Conservation (phyloP, 2,888 invertebrate species). For the Andrena haemorrhoa region DNA sequence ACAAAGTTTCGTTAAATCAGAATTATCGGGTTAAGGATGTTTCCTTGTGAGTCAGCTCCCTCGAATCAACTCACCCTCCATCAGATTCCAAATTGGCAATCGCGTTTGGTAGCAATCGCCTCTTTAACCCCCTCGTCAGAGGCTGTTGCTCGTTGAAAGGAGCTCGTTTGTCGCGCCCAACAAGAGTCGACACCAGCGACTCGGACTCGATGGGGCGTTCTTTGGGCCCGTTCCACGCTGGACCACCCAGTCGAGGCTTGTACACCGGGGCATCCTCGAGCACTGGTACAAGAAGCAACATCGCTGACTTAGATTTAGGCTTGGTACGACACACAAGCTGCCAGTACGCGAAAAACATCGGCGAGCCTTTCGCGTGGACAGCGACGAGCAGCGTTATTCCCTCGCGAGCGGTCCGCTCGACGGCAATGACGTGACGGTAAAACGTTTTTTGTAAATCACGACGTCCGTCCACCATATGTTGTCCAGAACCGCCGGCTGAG, state of each 20-base stretch:
- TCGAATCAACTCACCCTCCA: too few relatives aligned
- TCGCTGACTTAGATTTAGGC: constrained; percentile 61
- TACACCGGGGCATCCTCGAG: constrained; percentile 23
- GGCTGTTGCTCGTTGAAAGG: constrained; percentile 11
- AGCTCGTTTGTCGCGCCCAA: constrained; percentile 26
- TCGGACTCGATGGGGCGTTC: constrained; percentile 22
- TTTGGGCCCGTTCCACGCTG: constrained; percentile 22
- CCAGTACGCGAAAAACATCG: constrained; percentile 31
- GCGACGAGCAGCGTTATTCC: constrained; percentile 53
- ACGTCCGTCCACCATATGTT: constrained; percentile 71
- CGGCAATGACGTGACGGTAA: constrained; percentile 56
- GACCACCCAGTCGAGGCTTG: constrained; percentile 57
- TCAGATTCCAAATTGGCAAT: too few relatives aligned
- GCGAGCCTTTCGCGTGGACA: constrained; percentile 25
- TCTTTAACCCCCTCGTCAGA: not conserved
- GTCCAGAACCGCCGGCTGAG: constrained; percentile 32
- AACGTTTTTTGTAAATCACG: constrained; percentile 64
- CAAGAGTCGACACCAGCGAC: constrained; percentile 17
- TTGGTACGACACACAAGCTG: constrained; percentile 45
- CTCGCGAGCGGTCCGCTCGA: constrained; percentile 40
- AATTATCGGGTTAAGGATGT: too few relatives aligned
- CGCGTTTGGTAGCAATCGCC: too few relatives aligned
- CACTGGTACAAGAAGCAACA: constrained; percentile 49
- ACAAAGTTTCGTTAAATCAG: too few relatives aligned
- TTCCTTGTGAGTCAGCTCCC: too few relatives aligned